These are phyloP conservation scores for Pseudomyrmex sp. DNA, from an alignment of 1,140 invertebrate genomes.

Conservation along the genomic window DNA sequence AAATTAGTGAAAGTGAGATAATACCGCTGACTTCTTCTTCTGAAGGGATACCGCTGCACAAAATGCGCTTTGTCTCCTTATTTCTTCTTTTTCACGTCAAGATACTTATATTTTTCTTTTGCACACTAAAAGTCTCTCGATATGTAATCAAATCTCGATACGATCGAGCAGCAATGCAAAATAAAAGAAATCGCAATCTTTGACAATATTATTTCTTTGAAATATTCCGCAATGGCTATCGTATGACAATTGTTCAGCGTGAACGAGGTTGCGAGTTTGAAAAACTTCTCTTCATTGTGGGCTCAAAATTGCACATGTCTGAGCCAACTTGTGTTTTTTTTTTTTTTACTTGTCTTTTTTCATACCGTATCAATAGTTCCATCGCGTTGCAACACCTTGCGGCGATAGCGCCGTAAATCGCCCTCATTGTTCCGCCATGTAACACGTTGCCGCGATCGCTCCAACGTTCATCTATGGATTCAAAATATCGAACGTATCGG, in stretches of 20 bases:
- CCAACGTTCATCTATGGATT: slow-evolving; percentile 55
- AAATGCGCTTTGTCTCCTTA: slow-evolving; percentile 63
- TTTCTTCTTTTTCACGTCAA: slow-evolving; percentile 40
- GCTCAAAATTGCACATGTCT: slow-evolving; percentile 33
- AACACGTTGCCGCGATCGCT: slow-evolving; percentile 59
- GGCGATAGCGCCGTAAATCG: slow-evolving; percentile 67
- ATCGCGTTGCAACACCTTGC: slow-evolving; percentile 59
- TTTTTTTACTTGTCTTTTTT: background rate
- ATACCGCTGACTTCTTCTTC: slow-evolving; percentile 71
- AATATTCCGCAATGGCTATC: background rate
- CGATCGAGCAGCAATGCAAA: background rate
- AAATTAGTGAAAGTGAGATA: slow-evolving; percentile 81
- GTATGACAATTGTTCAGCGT: background rate
- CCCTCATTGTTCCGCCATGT: slow-evolving; percentile 59
- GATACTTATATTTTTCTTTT: slow-evolving; percentile 3
- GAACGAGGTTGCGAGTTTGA: background rate
- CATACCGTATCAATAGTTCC: slow-evolving; percentile 45
- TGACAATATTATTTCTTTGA: background rate
- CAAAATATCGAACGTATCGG: slow-evolving; percentile 50
- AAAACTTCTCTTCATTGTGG: background rate
- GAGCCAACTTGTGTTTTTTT: slow-evolving; percentile 27
- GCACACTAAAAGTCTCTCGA: background rate
- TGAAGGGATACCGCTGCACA: slow-evolving; percentile 57
- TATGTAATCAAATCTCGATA: background rate
- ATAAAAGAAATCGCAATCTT: background rate